A percentile compares a stretch with the other conserved stretches of the same genome.
Conservation (phyloP, 2,888 invertebrate species). For the Odontocolon sp. region DNA sequence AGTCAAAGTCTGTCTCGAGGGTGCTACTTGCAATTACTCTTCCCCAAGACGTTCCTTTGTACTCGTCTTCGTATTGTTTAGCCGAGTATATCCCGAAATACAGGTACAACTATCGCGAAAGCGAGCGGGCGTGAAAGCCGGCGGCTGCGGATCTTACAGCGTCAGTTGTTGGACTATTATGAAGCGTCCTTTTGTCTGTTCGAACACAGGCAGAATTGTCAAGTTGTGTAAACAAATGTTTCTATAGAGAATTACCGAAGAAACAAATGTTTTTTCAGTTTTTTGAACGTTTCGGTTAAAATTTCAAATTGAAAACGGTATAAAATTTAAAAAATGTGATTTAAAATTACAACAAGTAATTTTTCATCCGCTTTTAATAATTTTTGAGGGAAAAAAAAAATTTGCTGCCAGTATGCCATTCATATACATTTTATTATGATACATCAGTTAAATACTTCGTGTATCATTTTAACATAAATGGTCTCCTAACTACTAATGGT, state of each 20-base stretch:
- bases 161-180: background rate
- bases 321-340: no score
- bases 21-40: conserved; percentile 33
- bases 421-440: conserved; percentile 49
- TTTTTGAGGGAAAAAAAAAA: no score
- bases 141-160: background rate
- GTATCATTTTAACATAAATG: conserved; percentile 42
- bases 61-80: conserved; percentile 33
- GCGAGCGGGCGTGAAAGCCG: conserved; percentile 6
- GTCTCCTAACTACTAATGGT: conserved; percentile 34
- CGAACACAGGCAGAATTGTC: no score
- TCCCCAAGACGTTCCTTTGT: conserved; percentile 41
- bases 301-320: no score
- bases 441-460: conserved; percentile 46
- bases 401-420: background rate
- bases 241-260: background rate
- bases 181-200: background rate
- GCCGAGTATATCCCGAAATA: background rate
- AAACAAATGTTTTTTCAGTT: background rate
- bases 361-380: no score
- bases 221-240: background rate
- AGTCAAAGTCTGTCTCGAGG: background rate
- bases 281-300: background rate
- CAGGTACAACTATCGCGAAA: background rate
- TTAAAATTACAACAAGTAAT: no score